phyloP scores from a whole-genome alignment of 1,140 invertebrate genomes.

The Ceratoteleas bidentatus region DNA sequence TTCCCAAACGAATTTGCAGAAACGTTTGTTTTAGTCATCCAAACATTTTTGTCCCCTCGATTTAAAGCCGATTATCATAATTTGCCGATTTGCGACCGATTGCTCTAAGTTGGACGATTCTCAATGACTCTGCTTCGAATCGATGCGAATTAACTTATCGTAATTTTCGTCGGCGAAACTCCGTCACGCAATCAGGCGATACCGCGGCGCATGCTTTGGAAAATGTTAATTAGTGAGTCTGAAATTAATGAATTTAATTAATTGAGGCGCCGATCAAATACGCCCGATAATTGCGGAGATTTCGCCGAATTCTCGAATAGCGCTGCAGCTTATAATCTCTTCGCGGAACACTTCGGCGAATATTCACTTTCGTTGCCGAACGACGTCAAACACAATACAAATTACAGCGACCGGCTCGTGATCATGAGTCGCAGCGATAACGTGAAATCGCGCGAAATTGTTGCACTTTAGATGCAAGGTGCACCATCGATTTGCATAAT shows the following conservation, averaged over 20 bases:
- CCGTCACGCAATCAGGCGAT: background rate
- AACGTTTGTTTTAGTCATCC: background rate
- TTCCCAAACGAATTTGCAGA: background rate
- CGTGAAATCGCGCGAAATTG: slow-evolving; percentile 49
- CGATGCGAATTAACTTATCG: too few species aligned
- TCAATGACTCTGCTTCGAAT: too few species aligned
- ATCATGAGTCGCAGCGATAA: slow-evolving; percentile 41
- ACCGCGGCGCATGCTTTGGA: too few species aligned
- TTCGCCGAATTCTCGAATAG: background rate
- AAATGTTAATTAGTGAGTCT: too few species aligned
- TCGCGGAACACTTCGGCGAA: background rate
- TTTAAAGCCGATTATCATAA: slow-evolving; percentile 1
- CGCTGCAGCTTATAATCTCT: slow-evolving; percentile 9
- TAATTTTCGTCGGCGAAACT: background rate
- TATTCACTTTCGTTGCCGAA: slow-evolving; percentile 23
- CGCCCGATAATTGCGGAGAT: background rate
- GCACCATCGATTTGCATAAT: slow-evolving; percentile 47
- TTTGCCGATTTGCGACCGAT: background rate
- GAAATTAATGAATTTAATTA: background rate
- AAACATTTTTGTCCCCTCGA: background rate
- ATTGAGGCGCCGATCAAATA: slow-evolving; percentile 9
- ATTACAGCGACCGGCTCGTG: slow-evolving; percentile 37
- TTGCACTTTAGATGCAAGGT: slow-evolving; percentile 30
- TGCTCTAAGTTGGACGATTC: too few species aligned
- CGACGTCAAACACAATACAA: slow-evolving; percentile 51